phyloP scores from a whole-genome alignment of 2,888 invertebrate genomes.

The Seira musarum region DNA sequence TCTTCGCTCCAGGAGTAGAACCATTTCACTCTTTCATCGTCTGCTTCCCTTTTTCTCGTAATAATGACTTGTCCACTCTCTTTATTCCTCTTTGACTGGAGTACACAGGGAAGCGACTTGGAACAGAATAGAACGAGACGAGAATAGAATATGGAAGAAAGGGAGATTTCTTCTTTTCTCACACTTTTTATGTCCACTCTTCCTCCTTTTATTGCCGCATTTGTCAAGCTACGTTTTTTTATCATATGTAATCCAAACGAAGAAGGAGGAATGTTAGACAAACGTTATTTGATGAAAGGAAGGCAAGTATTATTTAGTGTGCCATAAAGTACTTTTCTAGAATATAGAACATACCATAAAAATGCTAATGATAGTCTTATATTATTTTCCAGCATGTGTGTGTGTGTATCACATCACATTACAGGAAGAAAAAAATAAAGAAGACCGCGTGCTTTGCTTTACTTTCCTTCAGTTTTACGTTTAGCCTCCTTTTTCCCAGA shows the following conservation, averaged over 20 bases:
- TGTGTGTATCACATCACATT: not conserved
- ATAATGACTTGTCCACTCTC: not conserved
- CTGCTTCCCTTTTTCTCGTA: not conserved
- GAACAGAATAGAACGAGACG: not conserved
- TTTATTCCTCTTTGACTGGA: not conserved
- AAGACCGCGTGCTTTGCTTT: not conserved
- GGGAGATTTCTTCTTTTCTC: not conserved
- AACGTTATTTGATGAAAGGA: conserved; percentile 7
- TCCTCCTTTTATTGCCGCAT: conserved; percentile 37
- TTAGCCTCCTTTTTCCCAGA: not conserved
- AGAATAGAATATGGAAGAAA: not conserved
- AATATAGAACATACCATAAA: conserved; percentile 9
- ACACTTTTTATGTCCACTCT: conserved; percentile 32
- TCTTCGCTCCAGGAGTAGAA: not conserved
- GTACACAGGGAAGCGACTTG: not conserved
- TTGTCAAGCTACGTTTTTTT: conserved; percentile 31
- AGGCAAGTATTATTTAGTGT: conserved; percentile 3
- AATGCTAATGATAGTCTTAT: conserved; percentile 7
- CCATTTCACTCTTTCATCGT: not conserved
- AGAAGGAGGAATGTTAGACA: not conserved
- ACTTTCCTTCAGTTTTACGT: too few relatives aligned
- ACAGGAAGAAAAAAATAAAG: not conserved
- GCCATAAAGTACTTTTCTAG: not conserved
- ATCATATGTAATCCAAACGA: conserved; percentile 19
- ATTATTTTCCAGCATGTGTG: not conserved